Evolutionary conservation across 2,797 vertebrate genomes (phyloP), one percentile per base, ranked within the genome.

Genomic region (Sebastiscus albofasciatus): DNA sequence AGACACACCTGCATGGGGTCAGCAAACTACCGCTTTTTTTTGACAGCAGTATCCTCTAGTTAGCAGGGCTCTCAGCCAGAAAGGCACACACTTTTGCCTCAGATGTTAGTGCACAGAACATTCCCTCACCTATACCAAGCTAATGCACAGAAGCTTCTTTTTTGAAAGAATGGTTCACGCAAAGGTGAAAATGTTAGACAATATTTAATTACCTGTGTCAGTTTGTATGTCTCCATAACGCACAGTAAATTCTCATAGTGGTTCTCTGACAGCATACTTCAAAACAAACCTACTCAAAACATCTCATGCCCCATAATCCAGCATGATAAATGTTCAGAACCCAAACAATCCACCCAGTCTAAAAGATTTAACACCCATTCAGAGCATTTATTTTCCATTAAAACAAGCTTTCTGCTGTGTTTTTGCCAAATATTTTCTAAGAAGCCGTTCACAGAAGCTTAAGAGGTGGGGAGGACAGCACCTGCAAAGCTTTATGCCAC

Each of bases 1-100:
- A 86, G 74, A 79, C 83, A 70, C 73, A 81, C 79, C 85, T 79
- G 81, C 80, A 72, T 59, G 82, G 34, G 55, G 75, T 86, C 84
- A 78, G 66, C 22, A 31, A 72, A 71, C 74, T 24, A 69, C 39
- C 8, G 1, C 67, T 64, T 61, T 62, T 55, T 55, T 79, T 34
- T 67, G 62, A 85, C 79, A 87, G 80, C 76, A 67, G 61, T 54
- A 18, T 86, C 46, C 62, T 72, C 39, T 24, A 13, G 29, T 27
- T 39, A 24, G 29, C 33, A 34, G 64, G 66, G 68, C 75, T 67
- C 27, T 49, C 62, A 81, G 61, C 39, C 72, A 87, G 46, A 81
- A 24, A 79, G 31, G 39, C 29, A 52, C n/a, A 34, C 6, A 29
- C 39, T 67, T 60, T 56, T 69, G 18, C 55, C 54, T 81, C 65